Evolutionary conservation across 2,888 invertebrate genomes (phyloP), one percentile per base, ranked within the genome.

Genomic region (Drosophila stalkeri): DNA sequence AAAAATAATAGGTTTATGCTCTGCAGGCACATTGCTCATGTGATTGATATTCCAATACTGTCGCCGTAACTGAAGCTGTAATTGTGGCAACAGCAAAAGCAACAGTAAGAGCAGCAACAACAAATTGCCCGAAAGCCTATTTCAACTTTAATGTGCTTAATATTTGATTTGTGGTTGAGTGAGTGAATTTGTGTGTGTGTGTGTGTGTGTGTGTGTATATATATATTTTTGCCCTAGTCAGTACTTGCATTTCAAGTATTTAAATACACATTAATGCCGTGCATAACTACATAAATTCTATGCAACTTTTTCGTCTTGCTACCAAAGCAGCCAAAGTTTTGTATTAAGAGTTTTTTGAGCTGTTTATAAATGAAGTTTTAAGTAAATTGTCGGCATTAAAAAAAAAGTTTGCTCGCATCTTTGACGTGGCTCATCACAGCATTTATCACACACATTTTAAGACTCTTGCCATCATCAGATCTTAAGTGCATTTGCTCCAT

Each of bases 1-100:
- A 60, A 84, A 89, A 77, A 72, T 84, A 85, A 89, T 89, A 84
- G 75, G 77, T 85, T 89, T 75, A 79, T 80, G 77, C 71, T 72
- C 75, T 51, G 75, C 69, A 65, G 87, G 73, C 87, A 79, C 87
- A 79, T 71, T 52, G 64, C 51, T 57, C 71, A 68, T 70, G 77
- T 81, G 89, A 87, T 86, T 87, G 89, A 89, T 89, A 84, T 84
- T 77, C 85, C 75, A 68, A 75, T 78, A 86, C 70, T 80, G 86
- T 78, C 63, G 47, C 69, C 64, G 69, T 78, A 64, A 60, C 72
- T 61, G 41, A 44, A 68, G 27, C 54, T 77, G 75, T 77, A 74
- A 78, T 74, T 65, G 79, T 69, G 65, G 54, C 61, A 63, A 59
- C 43, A 56, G 61, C 72, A 64, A 52, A 6, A 12, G 47, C 60